These are phyloP conservation scores for Pycnonotus jocosus DNA, from an alignment of 2,113 vertebrate species.

Conservation along the genomic window DNA sequence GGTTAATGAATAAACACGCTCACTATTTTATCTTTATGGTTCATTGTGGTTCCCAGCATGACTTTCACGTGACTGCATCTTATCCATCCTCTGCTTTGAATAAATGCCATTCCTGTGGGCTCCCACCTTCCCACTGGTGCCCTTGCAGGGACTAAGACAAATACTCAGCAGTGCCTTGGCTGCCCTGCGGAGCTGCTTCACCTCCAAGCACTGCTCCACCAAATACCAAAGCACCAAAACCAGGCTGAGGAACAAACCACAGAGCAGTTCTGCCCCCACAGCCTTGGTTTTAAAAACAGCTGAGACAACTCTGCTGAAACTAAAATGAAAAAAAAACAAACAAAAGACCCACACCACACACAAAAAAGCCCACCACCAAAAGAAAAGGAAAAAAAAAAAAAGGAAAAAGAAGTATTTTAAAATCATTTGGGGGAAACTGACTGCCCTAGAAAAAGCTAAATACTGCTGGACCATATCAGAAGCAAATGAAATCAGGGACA, in stretches of 20 bases:
- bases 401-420: background rate
- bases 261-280: background rate
- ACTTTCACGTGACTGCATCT: background rate
- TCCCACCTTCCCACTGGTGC: background rate
- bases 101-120: background rate
- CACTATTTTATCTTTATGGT: background rate
- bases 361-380: background rate
- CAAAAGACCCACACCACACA: background rate
- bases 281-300: background rate
- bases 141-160: background rate
- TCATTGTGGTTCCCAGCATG: background rate
- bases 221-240: background rate
- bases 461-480: background rate
- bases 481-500: background rate
- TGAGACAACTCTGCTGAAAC: background rate
- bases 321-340: background rate
- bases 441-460: background rate
- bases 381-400: background rate
- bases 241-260: background rate
- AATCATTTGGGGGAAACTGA: background rate
- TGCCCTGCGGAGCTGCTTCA: background rate
- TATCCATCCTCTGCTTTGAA: background rate
- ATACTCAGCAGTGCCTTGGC: background rate
- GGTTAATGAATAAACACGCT: background rate
- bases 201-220: background rate